A percentile compares a stretch with the other conserved stretches of the same genome.
phyloP scores from a whole-genome alignment of 2,888 invertebrate species.

The Mechanitis messenoides region DNA sequence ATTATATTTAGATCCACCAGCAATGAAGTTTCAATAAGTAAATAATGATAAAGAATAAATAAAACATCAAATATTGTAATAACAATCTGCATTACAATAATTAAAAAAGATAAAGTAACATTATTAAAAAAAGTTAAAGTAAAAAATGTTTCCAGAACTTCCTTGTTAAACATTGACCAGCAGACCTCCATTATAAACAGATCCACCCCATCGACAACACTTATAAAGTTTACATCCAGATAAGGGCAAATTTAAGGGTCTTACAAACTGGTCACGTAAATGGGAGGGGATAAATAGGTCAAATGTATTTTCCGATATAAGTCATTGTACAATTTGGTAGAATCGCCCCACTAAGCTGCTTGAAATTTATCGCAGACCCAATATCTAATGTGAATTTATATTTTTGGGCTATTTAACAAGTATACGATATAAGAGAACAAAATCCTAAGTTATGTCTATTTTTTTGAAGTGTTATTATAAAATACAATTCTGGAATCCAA shows the following conservation, averaged over 20 bases:
- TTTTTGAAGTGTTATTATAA: no score
- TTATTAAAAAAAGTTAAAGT: conserved; percentile 24
- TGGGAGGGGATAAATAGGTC: conserved; percentile 52
- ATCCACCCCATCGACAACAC: conserved; percentile 26
- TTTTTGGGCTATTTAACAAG: conserved; percentile 26
- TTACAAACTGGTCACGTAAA: conserved; percentile 28
- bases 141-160: conserved; percentile 29
- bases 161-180: conserved; percentile 30
- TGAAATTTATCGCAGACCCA: conserved; percentile 55
- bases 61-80: no score
- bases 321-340: conserved; percentile 60
- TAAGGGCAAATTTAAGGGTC: conserved; percentile 21
- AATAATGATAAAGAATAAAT: no score
- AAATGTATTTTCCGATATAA: conserved; percentile 67
- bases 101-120: conserved; percentile 6
- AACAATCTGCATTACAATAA: no score
- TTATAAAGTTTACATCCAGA: conserved; percentile 16
- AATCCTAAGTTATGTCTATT: no score
- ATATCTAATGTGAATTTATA: conserved; percentile 45
- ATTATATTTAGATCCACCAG: no score
- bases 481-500: no score
- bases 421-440: neutral
- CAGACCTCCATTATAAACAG: conserved; percentile 29
- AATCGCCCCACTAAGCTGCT: conserved; percentile 56
- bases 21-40: no score